Evolutionary conservation across 2,113 vertebrate genomes (phyloP), one percentile per base, ranked within the genome.

Genomic region (Delphinapterus leucas): DNA sequence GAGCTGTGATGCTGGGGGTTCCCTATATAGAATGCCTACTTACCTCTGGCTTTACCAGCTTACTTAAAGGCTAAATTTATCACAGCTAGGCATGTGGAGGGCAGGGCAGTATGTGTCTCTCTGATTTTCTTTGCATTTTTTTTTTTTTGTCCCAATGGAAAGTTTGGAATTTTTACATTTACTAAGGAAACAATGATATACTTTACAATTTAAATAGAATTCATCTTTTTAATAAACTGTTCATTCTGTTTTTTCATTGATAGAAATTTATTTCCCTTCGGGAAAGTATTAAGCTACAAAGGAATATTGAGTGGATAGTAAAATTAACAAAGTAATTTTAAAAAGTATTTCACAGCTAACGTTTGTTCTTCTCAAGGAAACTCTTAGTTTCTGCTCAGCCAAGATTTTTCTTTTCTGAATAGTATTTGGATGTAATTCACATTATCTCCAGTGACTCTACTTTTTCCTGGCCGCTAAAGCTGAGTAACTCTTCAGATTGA

Each of bases 401-500:
- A 85, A 73, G 49, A 85, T 88, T 93, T 93, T 95, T 93, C 79
- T 82, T 55, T 26, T 80, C 73, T 95, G 90, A 93, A 60, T 84
- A 63, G 61, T 83, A 58, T 79, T 96, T 95, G 94, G 55, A 89
- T 91, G 33, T 49, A 96, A 77, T 97, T 93, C 90, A 47, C 55
- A 60, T 93, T 73, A 91, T 96, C 93, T 92, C 41, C 49, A 86
- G 31, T 89, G 73, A 95, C 73, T 88, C 61, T n/a, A 20, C 77
- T 87, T 96, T 96, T 97, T 94, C 88, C 91, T 97, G 95, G 68
- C 38, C 36, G 26, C 33, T n/a, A 26, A 85, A 25, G 28, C 41
- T 89, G 85, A 83, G 58, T 61, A 49, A 90, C 65, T 20, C 60
- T 58, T 94, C 58, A 67, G 53, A 31, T 63, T 33, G 67, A 76